Evolutionary conservation across 2,113 vertebrate species (phyloP), one percentile per base, ranked within the genome.

Genomic region (Scalopus aquaticus): DNA sequence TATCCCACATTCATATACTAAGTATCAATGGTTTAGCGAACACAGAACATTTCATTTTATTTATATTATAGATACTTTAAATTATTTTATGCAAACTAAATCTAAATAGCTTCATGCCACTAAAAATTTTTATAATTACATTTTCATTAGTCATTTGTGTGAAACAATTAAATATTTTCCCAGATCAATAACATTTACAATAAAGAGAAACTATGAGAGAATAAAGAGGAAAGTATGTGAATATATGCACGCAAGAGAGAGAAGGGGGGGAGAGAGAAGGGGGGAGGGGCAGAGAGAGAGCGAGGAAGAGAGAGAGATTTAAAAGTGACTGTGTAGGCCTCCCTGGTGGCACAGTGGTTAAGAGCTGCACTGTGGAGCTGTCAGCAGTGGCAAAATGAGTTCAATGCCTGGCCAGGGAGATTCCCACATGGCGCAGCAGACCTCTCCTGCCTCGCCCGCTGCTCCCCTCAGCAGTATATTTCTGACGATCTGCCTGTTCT

Each of bases 91-190:
- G 62, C 2, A 93, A 90, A 79, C 86, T 1, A 91, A 86, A 62
- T 64, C 6, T 54, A 85, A 94, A 80, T 28, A 70, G 65, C 44
- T 79, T 46, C 19, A 76, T 39, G 51, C 3, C 26, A 49, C 3
- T 46, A 76, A 73, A 22, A 60, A 42, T 95, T 10, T 92, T 82
- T 51, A 92, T 74, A 92, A 80, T 81, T 26, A 77, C 0, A 2
- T 56, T 95, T 84, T 42, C 2, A 24, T 76, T 84, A 46, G 28
- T 78, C 20, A 70, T 56, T 82, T 84, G 28, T 60, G 6, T 94
- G 32, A 87, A 86, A n/a, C n/a, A n/a, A n/a, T n/a, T n/a, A n/a
- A n/a, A 70, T 88, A 89, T 28, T 83, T 92, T 60, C 54, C 42
- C 83, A 83, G 87, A 32, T 1, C 8, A 84, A 22, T 70, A 78